phyloP scores from a whole-genome alignment of 2,888 invertebrate species.

The Coelogynopora nodosa region DNA sequence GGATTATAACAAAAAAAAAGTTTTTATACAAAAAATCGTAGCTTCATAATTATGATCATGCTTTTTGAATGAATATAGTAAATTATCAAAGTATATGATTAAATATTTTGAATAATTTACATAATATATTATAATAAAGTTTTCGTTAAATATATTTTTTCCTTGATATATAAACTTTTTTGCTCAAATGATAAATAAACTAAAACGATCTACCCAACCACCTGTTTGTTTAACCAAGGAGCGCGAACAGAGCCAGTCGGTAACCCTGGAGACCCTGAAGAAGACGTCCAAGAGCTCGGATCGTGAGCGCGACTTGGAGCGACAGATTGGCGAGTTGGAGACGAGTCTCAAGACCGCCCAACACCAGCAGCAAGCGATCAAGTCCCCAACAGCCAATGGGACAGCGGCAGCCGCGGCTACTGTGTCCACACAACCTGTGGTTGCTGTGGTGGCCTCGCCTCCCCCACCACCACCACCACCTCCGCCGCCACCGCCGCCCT shows the following conservation, averaged over 20 bases:
- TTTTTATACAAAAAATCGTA: no score
- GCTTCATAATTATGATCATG: no score
- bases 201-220: no score
- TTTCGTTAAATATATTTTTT: no score
- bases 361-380: background rate
- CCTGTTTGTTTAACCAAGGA: no score
- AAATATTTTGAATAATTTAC: no score
- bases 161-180: no score
- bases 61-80: no score
- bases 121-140: no score
- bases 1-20: no score
- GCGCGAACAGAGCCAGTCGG: background rate
- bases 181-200: no score
- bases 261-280: background rate
- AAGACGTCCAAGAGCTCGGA: background rate
- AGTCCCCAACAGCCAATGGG: background rate
- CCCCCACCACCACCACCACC: conserved; percentile 52
- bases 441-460: conserved; percentile 43
- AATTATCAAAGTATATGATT: no score
- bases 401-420: background rate
- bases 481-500: conserved; percentile 60
- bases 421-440: conserved; percentile 32
- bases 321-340: background rate
- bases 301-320: background rate
- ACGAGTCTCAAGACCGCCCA: background rate